Conservation (phyloP, 2,888 invertebrate genomes). For the Drosophila yooni region DNA sequence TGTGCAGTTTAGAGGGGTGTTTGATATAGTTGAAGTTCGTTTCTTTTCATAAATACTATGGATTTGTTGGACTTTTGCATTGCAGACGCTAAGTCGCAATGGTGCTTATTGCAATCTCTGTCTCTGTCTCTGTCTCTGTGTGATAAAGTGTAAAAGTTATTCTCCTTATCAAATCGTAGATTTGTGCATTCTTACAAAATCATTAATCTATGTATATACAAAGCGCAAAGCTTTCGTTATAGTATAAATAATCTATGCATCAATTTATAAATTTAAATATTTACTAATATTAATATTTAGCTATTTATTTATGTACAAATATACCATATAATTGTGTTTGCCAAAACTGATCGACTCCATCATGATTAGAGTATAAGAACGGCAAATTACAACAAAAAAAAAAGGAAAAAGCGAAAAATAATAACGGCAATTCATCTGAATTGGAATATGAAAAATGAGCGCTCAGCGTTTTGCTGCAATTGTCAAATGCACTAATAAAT, state of each 20-base stretch:
- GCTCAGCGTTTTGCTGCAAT: slow-evolving; percentile 68
- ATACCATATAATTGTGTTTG: background rate
- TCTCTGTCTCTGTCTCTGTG: slow-evolving; percentile 1
- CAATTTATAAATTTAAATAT: background rate
- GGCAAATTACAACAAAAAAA: background rate
- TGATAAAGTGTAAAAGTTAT: slow-evolving; percentile 2
- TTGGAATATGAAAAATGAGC: slow-evolving; percentile 76
- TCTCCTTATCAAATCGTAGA: slow-evolving; percentile 24
- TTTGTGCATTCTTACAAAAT: slow-evolving; percentile 26
- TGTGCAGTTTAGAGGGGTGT: background rate
- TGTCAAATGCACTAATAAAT: slow-evolving; percentile 78
- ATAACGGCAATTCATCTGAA: slow-evolving; percentile 62
- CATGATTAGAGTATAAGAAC: slow-evolving; percentile 25
- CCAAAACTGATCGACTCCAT: background rate
- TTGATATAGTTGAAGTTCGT: slow-evolving; percentile 49
- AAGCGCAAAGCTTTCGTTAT: background rate
- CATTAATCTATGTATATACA: background rate
- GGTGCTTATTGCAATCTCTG: slow-evolving; percentile 26
- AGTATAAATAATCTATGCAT: background rate
- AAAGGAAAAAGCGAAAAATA: slow-evolving; percentile 11
- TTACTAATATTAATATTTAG: background rate
- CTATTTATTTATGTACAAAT: background rate
- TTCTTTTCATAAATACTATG: slow-evolving; percentile 42
- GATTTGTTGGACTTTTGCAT: slow-evolving; percentile 55
- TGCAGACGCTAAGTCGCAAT: slow-evolving; percentile 44